These are phyloP conservation scores for Alloplasta piceator DNA, from an alignment of 2,888 invertebrate genomes.

Conservation along the genomic window DNA sequence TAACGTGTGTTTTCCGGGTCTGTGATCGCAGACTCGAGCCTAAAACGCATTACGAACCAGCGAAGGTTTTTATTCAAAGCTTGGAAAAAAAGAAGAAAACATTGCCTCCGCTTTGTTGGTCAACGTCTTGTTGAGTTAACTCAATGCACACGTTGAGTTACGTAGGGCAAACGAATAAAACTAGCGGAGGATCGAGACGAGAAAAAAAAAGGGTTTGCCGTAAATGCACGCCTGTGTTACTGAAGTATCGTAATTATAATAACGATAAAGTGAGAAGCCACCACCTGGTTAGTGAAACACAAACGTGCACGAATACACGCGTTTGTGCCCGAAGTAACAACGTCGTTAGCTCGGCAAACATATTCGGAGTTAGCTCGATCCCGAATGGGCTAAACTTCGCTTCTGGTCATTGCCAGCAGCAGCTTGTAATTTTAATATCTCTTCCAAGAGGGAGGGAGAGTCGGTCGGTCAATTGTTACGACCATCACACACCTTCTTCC, in stretches of 20 bases:
- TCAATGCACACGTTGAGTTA: slow-evolving; percentile 35
- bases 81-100: neutral
- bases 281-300: slow-evolving; percentile 68
- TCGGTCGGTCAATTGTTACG: slow-evolving; percentile 34
- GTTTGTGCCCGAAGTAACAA: slow-evolving; percentile 53
- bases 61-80: slow-evolving; percentile 5
- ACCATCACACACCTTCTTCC: slow-evolving; percentile 5
- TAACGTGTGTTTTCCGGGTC: slow-evolving; percentile 22
- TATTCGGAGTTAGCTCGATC: slow-evolving; percentile 71
- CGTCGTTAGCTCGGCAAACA: slow-evolving; percentile 80
- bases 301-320: no score
- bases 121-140: slow-evolving; percentile 25
- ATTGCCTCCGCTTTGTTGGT: slow-evolving; percentile 10
- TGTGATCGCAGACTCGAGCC: neutral
- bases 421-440: slow-evolving; percentile 39
- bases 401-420: neutral
- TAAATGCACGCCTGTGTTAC: neutral
- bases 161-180: slow-evolving; percentile 63
- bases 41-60: neutral
- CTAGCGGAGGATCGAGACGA: slow-evolving; percentile 43
- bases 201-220: slow-evolving; percentile 35
- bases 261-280: slow-evolving; percentile 28
- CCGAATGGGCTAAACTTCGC: slow-evolving; percentile 36
- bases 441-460: slow-evolving; percentile 5
- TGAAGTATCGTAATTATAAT: slow-evolving; percentile 37